Percentiles rank a stretch among this genome's conserved stretches.
phyloP scores from a whole-genome alignment of 92 coral and sea anemone genomes.

The Epizoanthus fatuus region DNA sequence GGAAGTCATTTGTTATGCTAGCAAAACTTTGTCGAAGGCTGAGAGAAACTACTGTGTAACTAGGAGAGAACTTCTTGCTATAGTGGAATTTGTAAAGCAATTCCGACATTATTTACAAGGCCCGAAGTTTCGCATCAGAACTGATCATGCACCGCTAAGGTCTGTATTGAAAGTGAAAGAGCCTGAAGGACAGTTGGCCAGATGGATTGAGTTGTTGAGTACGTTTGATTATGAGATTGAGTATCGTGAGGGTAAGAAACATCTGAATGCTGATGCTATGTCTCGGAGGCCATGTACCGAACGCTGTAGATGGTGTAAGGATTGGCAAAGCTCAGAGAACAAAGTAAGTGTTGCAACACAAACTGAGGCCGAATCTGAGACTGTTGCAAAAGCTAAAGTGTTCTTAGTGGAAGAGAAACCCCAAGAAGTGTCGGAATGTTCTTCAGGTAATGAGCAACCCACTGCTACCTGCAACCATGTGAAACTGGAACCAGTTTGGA shows the following conservation, averaged over 20 bases:
- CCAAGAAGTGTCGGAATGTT: neutral
- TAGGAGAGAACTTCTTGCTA: conserved; percentile 59
- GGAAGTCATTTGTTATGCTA: conserved; percentile 41
- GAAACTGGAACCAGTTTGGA: conserved; percentile 59
- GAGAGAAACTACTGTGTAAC: conserved; percentile 44
- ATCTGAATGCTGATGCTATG: conserved; percentile 72
- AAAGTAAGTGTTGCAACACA: conserved; percentile 39
- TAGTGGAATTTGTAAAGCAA: conserved; percentile 57
- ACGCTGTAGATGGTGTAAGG: conserved; percentile 60
- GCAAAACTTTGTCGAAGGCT: conserved; percentile 23
- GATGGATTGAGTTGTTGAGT: conserved; percentile 61
- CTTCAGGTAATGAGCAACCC: conserved; percentile 13
- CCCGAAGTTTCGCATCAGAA: conserved; percentile 52
- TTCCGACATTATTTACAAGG: conserved; percentile 52
- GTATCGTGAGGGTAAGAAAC: conserved; percentile 57
- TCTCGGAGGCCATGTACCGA: conserved; percentile 76
- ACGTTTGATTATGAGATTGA: conserved; percentile 58
- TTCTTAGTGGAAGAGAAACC: neutral
- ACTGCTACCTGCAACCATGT: conserved; percentile 12
- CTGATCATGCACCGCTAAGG: conserved; percentile 72
- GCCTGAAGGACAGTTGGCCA: conserved; percentile 76
- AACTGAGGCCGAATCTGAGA: conserved; percentile 17
- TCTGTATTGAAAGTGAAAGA: conserved; percentile 63
- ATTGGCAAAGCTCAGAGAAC: conserved; percentile 15
- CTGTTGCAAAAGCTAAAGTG: conserved; percentile 1